Base-by-base conservation (phyloP, 1,140 invertebrate genomes). In the Macrotrachela quadricornifera region DNA sequence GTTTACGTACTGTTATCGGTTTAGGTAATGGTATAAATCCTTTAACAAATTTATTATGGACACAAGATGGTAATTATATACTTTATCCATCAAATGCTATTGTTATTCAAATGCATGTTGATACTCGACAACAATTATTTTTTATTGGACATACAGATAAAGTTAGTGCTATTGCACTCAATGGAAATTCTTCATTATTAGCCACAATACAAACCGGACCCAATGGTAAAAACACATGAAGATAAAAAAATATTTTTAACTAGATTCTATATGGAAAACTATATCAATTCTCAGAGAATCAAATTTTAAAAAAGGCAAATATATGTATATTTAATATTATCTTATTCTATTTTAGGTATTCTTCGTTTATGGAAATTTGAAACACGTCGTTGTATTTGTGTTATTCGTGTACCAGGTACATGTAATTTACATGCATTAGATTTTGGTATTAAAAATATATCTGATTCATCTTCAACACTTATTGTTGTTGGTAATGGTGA, bases 141-240 rank as follows among this genome's bases (percentile, higher is more conserved):
- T 68, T 69, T 55, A 62, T 68, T 47, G 68, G 68, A 18, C 68
- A 70, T 55, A 66, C 68, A 46, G 66, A 68, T 52, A 69, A 68
- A 61, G 66, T 69, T 47, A 42, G 52, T 18, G 37, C 62, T 57
- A 49, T 70, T 17, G 55, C 60, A 12, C 51, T 67, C 53, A 66
- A 57, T 30, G 56, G 59, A 10, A 61, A 58, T 51, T 56, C 60
- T 15, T 59, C 60, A 15, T 48, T 70, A 10, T 53, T 70, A 30
- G 68, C 68, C 15, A 64, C 64, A 37, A 67, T 66, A 43, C 68
- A 70, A 58, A 65, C 64, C 44, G 68, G 68, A 0, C 56, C 55
- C 15, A 60, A 67, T 54, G 64, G 65, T 60, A n/a, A n/a, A n/a
- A n/a, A n/a, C n/a, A n/a, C n/a, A n/a, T n/a, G n/a, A n/a, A n/a